Percentiles rank a stretch among this genome's conserved stretches.
These are phyloP conservation scores for Calonectris borealis DNA, from an alignment of 2,113 vertebrate species.

Conservation along the genomic window DNA sequence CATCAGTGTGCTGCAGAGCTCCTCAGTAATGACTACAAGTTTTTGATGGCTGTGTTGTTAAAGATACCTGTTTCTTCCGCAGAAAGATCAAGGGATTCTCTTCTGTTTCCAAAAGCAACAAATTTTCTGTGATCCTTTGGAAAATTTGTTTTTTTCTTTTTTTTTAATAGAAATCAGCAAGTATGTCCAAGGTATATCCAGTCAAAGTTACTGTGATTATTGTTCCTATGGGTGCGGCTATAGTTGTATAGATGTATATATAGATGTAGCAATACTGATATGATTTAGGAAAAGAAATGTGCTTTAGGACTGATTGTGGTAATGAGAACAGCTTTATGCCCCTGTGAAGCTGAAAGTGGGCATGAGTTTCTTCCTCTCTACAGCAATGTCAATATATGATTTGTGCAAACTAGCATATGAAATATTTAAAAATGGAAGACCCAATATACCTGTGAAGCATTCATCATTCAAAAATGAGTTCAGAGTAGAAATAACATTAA, in stretches of 20 bases:
- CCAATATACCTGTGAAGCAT: not conserved
- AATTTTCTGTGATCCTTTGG: not conserved
- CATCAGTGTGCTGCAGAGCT: not conserved
- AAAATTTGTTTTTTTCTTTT: not conserved
- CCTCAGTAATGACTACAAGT: not conserved
- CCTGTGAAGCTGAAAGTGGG: not conserved
- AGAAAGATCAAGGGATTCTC: not conserved
- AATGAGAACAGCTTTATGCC: not conserved
- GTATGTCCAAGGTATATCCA: not conserved
- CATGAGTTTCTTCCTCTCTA: not conserved
- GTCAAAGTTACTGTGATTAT: not conserved
- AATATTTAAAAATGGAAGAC: not conserved
- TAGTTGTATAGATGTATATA: not conserved
- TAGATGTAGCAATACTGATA: not conserved
- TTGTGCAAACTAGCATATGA: not conserved
- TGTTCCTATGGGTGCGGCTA: not conserved
- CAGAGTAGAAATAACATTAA: not conserved
- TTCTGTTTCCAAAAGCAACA: not conserved
- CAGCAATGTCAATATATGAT: not conserved
- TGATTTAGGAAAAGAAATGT: not conserved
- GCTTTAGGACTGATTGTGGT: not conserved
- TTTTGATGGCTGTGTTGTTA: not conserved
- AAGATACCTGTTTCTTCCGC: not conserved
- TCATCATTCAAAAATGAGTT: not conserved
- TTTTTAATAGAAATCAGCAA: not conserved